Base-by-base conservation (phyloP, 2,888 invertebrate genomes). In the Caenorhabditis sp. region DNA sequence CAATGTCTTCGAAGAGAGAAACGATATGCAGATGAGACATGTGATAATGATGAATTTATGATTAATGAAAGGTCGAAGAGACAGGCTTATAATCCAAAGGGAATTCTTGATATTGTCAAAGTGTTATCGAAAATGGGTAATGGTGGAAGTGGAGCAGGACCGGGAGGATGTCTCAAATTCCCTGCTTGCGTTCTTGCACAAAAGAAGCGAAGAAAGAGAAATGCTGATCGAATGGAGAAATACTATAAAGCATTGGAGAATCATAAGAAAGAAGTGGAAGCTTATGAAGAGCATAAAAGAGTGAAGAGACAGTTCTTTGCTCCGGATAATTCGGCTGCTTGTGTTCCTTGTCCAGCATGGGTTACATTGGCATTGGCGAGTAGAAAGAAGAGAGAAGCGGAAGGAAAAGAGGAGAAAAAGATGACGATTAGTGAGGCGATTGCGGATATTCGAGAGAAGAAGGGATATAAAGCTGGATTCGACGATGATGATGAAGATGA, bases 321-420 rank as follows among this genome's bases (percentile, higher is more conserved):
- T 4, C 83, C 84, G 10, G 83, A 84, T 57, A 70, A 74, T 57
- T 63, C 77, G 12, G 80, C 81, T 12, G 71, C 76, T n/a, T 84
- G 84, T 64, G 82, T 82, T 17, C 84, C 84, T 0, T 84, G 84
- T 50, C 84, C 84, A 21, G 84, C 84, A 7, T 84, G 84, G 84
- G 84, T 84, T 1, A 84, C 84, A 1, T 59, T 84, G 31, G 84
- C 84, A 1, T 60, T 84, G 50, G 80, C 83, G 0, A 82, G 81
- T 50, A 65, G 84, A 50, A 82, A 79, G 60, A 81, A 77, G 67
- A 49, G 70, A 62, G 68, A 67, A 8, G 59, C 59, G 5, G 38
- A 67, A 25, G 76, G 63, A 36, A 59, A 43, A 25, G 53, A 54
- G 43, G 58, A 52, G 27, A 65, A 66, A 20, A 59, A 59, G 26